Conservation (phyloP, 2,888 invertebrate species). For the Galerucella calmariensis region DNA sequence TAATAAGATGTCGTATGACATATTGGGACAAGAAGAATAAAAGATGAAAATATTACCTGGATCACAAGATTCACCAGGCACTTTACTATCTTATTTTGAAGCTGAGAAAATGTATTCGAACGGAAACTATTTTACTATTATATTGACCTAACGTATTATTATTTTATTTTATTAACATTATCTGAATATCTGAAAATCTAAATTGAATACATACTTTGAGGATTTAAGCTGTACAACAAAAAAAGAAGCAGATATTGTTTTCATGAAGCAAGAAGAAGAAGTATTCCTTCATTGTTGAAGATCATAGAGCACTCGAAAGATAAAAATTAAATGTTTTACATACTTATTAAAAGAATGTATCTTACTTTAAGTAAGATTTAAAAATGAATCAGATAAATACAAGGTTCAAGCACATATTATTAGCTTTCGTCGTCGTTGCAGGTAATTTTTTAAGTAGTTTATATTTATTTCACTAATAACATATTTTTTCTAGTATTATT, state of each 20-base stretch:
- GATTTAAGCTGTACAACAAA: too few relatives aligned
- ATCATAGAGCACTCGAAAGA: not conserved
- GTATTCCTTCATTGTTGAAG: not conserved
- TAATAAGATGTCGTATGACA: too few relatives aligned
- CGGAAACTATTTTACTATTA: too few relatives aligned
- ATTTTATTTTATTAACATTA: too few relatives aligned
- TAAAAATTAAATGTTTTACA: slow-evolving; percentile 10
- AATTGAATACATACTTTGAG: too few relatives aligned
- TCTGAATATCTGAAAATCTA: too few relatives aligned
- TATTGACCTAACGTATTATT: too few relatives aligned
- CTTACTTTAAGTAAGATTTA: slow-evolving; percentile 28
- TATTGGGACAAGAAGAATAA: too few relatives aligned
- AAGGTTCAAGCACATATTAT: slow-evolving; percentile 42
- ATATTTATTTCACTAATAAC: slow-evolving; percentile 9
- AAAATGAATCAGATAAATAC: slow-evolving; percentile 43
- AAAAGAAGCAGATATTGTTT: not conserved
- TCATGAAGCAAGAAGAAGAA: not conserved
- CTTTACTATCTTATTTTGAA: too few relatives aligned
- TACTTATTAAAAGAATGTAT: slow-evolving; percentile 20
- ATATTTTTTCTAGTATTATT: slow-evolving; percentile 42
- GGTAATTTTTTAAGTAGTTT: slow-evolving; percentile 31
- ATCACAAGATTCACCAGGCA: too few relatives aligned
- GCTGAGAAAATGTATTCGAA: too few relatives aligned
- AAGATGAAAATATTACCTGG: too few relatives aligned
- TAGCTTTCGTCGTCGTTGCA: slow-evolving; percentile 34